These are phyloP conservation scores for Acrocephalus kingi DNA, from an alignment of 2,113 vertebrate genomes.

Conservation along the genomic window DNA sequence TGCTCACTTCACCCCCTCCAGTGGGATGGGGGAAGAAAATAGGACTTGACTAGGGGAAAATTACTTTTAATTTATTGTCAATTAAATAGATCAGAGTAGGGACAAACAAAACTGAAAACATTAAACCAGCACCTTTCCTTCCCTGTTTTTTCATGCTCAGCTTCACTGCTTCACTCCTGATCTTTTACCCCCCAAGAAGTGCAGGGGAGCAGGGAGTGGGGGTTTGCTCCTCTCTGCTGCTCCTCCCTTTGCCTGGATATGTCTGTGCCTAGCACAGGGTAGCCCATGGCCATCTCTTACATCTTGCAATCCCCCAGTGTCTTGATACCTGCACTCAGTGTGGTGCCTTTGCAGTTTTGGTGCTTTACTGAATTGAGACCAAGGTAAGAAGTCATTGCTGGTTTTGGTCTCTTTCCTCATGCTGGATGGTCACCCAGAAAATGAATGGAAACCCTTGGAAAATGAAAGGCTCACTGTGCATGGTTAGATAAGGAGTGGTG, in stretches of 20 bases:
- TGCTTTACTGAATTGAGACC: neutral
- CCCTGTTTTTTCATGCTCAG: neutral
- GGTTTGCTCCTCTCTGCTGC: neutral
- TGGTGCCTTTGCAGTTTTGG: neutral
- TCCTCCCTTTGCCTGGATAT: neutral
- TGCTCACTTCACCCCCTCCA: neutral
- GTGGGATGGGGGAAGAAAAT: neutral
- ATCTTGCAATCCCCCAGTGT: fast-evolving
- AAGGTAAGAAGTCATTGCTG: neutral
- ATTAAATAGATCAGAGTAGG: neutral
- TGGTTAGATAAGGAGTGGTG: neutral
- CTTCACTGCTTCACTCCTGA: neutral
- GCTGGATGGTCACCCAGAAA: neutral
- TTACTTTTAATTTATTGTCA: neutral
- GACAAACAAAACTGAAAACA: neutral
- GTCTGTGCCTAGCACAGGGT: fast-evolving
- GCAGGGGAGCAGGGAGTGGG: neutral
- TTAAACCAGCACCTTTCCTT: neutral
- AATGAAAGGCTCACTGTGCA: neutral
- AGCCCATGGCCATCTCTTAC: neutral
- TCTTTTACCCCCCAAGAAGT: fast-evolving
- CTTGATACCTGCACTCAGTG: neutral
- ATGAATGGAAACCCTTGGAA: neutral
- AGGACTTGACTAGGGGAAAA: neutral
- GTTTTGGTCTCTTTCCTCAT: neutral